Evolutionary conservation across 1,140 invertebrate genomes (phyloP), one percentile per base, ranked within the genome.

Genomic region (Pissodes strobi): DNA sequence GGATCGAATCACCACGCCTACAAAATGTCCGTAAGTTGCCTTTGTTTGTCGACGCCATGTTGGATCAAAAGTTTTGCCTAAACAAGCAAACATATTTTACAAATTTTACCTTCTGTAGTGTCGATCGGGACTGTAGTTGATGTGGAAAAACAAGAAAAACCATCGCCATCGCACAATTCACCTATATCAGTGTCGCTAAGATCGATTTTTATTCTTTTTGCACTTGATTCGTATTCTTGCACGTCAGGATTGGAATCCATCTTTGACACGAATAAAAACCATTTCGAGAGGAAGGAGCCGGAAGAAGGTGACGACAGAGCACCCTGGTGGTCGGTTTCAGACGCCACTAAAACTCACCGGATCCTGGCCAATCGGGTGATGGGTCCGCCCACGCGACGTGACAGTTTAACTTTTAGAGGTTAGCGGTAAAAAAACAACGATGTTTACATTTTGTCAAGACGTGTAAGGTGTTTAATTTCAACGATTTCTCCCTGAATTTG

Each of bases 61-160:
- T 79, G 72, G 66, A 72, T 72, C n/a, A 69, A 68, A 74, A 77
- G 69, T 72, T 68, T 70, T 65, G 71, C 37, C 34, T 45, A 43
- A 57, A 57, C 71, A 76, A 73, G 52, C 68, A 75, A 78, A 75
- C 76, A 78, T 78, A 79, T 78, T 78, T 78, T 66, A 59, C 22
- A 69, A 71, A 74, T 73, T 73, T 79, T 78, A 80, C 78, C 74
- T 78, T 77, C 74, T 65, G 67, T 43, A 41, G 56, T 65, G 62
- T 75, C 74, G 66, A 73, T 70, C 67, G 70, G 64, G 51, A 55
- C 63, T 34, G 51, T 51, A 25, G 49, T 55, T 51, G 72, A 69
- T 66, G 73, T 59, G 52, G 72, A 70, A 75, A 72, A 74, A 70
- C 67, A 69, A 46, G 71, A 68, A 73, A 76, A 76, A 39, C 68